These are phyloP conservation scores for mouse (Mus musculus) DNA, from an alignment of 2,113 vertebrate genomes.

Conservation along the genomic window GRCm39 chr2:76214001-76214500, in stretches of 20 bases:
- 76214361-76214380: constrained; percentile 1
- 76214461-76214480: constrained; percentile 16
- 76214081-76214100: constrained; percentile 79
- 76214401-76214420: constrained; percentile 25
- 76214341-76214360: neutral
- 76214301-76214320: neutral
- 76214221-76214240: constrained; percentile 42
- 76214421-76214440: neutral
- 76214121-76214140: constrained; percentile 78
- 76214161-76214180: constrained; percentile 69
- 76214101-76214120: constrained; percentile 80
- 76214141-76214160: constrained; percentile 72
- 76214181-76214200: constrained; percentile 68
- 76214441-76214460: constrained; percentile 49
- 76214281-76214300: neutral
- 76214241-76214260: neutral
- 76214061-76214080: constrained; percentile 79
- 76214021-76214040: constrained; percentile 79
- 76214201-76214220: constrained; percentile 19
- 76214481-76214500: neutral
- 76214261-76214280: constrained; percentile 6
- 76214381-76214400: constrained; percentile 28
- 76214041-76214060: constrained; percentile 79
- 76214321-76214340: constrained; percentile 65
- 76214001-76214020: constrained; percentile 66